These are phyloP conservation scores for Parasteatoda tepidariorum DNA, from an alignment of 1,140 invertebrate species.

Conservation along the genomic window DNA sequence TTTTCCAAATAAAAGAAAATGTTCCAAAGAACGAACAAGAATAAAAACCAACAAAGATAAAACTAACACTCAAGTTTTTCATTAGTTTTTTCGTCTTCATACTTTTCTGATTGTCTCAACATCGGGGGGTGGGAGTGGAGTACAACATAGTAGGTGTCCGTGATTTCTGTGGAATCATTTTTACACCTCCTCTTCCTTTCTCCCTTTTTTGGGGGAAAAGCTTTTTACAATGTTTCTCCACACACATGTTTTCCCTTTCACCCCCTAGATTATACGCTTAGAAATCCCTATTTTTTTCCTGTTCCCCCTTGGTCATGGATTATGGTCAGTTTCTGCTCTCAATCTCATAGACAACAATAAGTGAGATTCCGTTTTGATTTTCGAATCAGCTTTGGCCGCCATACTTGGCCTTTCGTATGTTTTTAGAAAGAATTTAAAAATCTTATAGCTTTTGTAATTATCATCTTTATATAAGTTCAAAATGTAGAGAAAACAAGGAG, in stretches of 20 bases:
- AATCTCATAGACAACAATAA: slow-evolving; percentile 55
- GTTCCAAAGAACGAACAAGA: background rate
- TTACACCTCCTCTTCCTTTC: background rate
- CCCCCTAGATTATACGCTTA: background rate
- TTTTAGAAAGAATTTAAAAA: background rate
- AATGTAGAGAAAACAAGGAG: too few species aligned
- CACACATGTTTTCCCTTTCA: slow-evolving; percentile 19
- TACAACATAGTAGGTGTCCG: slow-evolving; percentile 19
- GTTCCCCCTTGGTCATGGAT: slow-evolving; percentile 6
- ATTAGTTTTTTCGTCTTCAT: slow-evolving; percentile 48
- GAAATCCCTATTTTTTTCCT: background rate
- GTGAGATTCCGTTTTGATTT: background rate
- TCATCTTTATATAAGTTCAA: too few species aligned
- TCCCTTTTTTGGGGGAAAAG: background rate
- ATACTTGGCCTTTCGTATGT: background rate
- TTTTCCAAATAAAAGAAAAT: background rate
- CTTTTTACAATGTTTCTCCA: slow-evolving; percentile 19
- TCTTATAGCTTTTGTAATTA: background rate
- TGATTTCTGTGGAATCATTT: slow-evolving; percentile 38
- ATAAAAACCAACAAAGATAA: slow-evolving; percentile 16
- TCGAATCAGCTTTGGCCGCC: background rate
- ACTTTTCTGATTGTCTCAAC: slow-evolving; percentile 50
- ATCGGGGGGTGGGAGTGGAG: slow-evolving; percentile 9
- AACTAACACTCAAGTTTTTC: slow-evolving; percentile 52
- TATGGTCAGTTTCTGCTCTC: slow-evolving; percentile 46